Evolutionary conservation across 2,888 invertebrate species (phyloP).

Genomic region (Drosophila meridiana): DNA sequence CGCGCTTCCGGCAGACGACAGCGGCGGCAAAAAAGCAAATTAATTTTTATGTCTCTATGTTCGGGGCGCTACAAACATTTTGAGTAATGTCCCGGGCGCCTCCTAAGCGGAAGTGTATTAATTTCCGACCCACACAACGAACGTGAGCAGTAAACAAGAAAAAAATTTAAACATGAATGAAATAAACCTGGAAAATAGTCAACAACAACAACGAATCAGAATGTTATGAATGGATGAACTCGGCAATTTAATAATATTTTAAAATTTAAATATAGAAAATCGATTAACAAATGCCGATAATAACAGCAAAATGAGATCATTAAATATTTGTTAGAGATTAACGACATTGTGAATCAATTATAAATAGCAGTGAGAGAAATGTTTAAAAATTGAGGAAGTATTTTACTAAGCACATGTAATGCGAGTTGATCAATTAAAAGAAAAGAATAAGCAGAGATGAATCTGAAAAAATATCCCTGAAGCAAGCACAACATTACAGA

Average conservation of each 20-base stretch:
- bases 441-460: too few species aligned
- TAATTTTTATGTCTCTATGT: conserved; percentile 72
- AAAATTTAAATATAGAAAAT: neutral
- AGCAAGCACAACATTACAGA: too few species aligned
- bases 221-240: conserved; percentile 17
- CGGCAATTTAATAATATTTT: neutral
- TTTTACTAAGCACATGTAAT: neutral
- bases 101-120: conserved; percentile 73
- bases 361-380: neutral
- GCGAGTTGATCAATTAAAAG: too few species aligned
- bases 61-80: conserved; percentile 52
- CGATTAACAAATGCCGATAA: neutral
- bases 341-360: neutral
- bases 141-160: conserved; percentile 10
- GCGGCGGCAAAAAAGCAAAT: conserved; percentile 63
- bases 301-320: neutral
- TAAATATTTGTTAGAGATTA: neutral
- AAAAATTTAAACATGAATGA: conserved; percentile 4
- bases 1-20: conserved; percentile 74
- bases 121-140: conserved; percentile 59
- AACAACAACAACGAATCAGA: conserved; percentile 25
- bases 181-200: conserved; percentile 37
- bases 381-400: neutral
- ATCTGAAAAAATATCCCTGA: too few species aligned
- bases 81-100: conserved; percentile 65